Evolutionary conservation across 2,113 vertebrate species (phyloP), one percentile per base, ranked within the genome.

Genomic region (Columba livia): DNA sequence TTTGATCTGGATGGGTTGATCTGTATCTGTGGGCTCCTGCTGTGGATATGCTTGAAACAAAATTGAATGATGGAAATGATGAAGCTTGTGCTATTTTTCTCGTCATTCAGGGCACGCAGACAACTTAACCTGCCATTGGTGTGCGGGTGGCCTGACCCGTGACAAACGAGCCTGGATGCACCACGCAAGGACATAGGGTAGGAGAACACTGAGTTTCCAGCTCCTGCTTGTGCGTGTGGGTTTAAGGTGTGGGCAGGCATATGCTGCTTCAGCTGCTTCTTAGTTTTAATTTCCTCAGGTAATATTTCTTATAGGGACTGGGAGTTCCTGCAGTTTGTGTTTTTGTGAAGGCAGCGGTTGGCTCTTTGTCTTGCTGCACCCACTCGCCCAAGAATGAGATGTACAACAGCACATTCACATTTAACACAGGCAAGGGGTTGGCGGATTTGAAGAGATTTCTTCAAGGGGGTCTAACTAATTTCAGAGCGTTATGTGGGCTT

Each of bases 231-330:
- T 56, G 36, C 50, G 7, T 40, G 86, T n/a, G 73, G 84, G 7
- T 67, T 84, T 12, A 25, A 67, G 50, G 66, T 66, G 91, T 73
- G 56, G 93, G 85, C 87, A 91, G 83, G n/a, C 78, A 18, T 65
- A 29, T 93, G 94, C 94, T 93, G 89, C 92, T 79, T 96, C 94
- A 94, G 95, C 93, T 77, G 3, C 88, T 93, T 48, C 50, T 72
- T 69, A 15, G 11, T 80, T 96, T 95, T 80, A 42, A 89, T 89
- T 93, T 50, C 94, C 91, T 10, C 54, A 2, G 89, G 91, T 91
- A 67, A 5, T 19, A 24, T 62, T 90, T 96, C 94, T 56, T 56
- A 6, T 1, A 85, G 85, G 62, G 67, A 58, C 81, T 88, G 91
- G 94, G 74, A 82, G 81, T 62, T 95, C 54, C 85, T 82, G 70